These are phyloP conservation scores for Orthosia gracilis DNA, from an alignment of 2,888 invertebrate genomes.

Conservation along the genomic window DNA sequence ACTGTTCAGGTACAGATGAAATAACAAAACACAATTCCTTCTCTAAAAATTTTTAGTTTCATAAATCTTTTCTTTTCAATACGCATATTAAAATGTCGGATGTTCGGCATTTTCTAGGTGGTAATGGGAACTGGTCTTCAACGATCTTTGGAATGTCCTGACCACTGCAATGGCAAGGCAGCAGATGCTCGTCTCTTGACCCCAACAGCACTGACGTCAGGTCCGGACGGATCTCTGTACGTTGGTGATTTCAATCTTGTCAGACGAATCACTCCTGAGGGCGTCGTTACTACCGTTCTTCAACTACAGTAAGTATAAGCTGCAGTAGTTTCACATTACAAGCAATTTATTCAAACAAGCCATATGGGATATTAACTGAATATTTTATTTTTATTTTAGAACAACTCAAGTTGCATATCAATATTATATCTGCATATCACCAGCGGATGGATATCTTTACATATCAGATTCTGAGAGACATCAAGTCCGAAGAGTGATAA, in stretches of 20 bases:
- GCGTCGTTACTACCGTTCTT: constrained; percentile 96
- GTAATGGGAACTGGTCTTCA: constrained; percentile 98
- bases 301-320: constrained; percentile 93
- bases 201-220: constrained; percentile 98
- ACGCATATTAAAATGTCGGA: neutral
- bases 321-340: neutral
- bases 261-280: constrained; percentile 97
- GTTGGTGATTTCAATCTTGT: constrained; percentile 99
- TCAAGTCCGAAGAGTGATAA: constrained; percentile 95
- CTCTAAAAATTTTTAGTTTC: neutral
- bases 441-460: constrained; percentile 98
- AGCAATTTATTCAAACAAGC: too few relatives aligned
- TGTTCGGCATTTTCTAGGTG: constrained; percentile 92
- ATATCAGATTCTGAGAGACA: constrained; percentile 99
- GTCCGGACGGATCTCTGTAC: constrained; percentile 98
- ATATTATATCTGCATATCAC: constrained; percentile 98
- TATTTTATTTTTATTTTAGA: constrained; percentile 88
- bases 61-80: neutral
- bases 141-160: constrained; percentile 96
- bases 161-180: constrained; percentile 96
- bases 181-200: constrained; percentile 97
- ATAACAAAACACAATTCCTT: neutral
- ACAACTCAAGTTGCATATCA: constrained; percentile 99
- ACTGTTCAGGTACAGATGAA: constrained; percentile 93
- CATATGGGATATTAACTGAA: neutral